Conservation (phyloP, 2,113 vertebrate genomes). For the Mungos mungo region DNA sequence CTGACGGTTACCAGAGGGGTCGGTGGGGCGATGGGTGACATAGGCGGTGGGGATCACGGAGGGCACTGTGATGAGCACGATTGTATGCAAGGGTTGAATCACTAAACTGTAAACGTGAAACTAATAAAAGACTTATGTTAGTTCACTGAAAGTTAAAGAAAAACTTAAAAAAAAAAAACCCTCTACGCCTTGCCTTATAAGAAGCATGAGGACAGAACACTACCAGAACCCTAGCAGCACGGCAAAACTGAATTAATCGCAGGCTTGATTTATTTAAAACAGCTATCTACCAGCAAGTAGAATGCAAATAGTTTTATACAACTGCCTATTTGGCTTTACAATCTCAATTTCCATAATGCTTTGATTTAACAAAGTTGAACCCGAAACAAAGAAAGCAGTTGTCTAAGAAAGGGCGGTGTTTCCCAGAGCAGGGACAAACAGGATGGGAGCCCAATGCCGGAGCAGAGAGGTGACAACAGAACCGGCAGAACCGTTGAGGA, state of each 20-base stretch:
- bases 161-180: not conserved
- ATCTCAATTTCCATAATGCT: not conserved
- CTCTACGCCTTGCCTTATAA: not conserved
- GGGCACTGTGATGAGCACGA: no score
- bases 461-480: not conserved
- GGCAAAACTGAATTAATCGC: not conserved
- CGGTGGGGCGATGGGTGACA: not conserved
- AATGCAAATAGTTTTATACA: not conserved
- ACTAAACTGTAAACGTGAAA: not conserved
- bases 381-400: conserved; percentile 26
- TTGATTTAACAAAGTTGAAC: conserved; percentile 39
- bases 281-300: not conserved
- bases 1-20: not conserved
- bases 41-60: not conserved
- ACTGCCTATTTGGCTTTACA: not conserved
- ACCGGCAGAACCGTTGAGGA: not conserved
- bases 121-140: not conserved
- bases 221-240: not conserved
- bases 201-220: not conserved
- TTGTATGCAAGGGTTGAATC: not conserved
- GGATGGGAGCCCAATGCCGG: not conserved
- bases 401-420: not conserved
- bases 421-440: not conserved
- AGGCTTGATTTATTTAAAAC: not conserved
- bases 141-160: not conserved